A percentile compares a stretch with the other conserved stretches of the same genome.
phyloP scores from a whole-genome alignment of 2,797 vertebrate species.

The Argya squamiceps region DNA sequence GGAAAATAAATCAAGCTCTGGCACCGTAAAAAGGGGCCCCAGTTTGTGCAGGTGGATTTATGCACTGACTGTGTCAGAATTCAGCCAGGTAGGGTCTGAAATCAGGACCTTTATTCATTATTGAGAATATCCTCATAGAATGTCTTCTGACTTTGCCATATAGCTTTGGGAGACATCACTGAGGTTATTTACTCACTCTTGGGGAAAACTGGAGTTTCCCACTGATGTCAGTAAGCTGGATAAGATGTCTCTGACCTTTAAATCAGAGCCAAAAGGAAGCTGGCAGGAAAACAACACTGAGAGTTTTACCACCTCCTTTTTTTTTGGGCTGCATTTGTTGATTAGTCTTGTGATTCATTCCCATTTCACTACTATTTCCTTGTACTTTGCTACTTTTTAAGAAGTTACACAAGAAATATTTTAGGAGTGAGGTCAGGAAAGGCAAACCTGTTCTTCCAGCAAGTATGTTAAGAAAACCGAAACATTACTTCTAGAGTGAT shows the following conservation, averaged over 20 bases:
- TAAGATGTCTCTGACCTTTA: not conserved
- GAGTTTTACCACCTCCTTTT: not conserved
- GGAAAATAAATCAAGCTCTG: not conserved
- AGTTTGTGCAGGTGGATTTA: not conserved
- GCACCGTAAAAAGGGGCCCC: not conserved
- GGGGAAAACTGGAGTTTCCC: not conserved
- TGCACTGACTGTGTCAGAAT: not conserved
- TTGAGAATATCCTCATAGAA: not conserved
- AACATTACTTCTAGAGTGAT: not conserved
- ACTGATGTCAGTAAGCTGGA: not conserved
- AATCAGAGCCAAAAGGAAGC: not conserved
- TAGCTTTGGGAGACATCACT: not conserved
- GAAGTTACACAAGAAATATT: constrained; percentile 6
- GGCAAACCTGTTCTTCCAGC: constrained; percentile 6
- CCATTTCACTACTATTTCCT: not conserved
- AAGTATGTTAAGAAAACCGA: not conserved
- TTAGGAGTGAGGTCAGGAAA: constrained; percentile 1
- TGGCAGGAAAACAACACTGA: not conserved
- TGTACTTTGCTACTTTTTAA: constrained; percentile 2
- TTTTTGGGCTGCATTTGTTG: not conserved
- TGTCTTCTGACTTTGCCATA: not conserved
- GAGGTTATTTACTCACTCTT: not conserved
- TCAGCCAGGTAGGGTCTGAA: not conserved
- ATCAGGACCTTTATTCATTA: not conserved
- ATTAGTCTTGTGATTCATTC: not conserved